Evolutionary conservation across 2,888 invertebrate genomes (phyloP), one percentile per base, ranked within the genome.

Genomic region (Tetranychus piercei): DNA sequence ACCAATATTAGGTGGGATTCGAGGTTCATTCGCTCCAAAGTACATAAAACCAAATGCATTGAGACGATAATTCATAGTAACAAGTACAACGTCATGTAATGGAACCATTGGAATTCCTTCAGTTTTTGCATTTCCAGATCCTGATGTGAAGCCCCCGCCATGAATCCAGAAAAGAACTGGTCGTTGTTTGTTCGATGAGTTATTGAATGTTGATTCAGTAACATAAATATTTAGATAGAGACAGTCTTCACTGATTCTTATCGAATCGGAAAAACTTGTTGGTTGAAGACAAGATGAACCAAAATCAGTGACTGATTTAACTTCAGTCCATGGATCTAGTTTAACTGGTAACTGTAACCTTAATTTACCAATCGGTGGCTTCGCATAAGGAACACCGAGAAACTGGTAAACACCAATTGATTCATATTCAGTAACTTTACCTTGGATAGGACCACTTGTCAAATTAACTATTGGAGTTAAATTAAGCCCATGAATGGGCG

Each of bases 191-290:
- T 23, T 3, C 3, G 23, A 23, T 75, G 7, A 6, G n/a, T 65
- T 65, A 11, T 11, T n/a, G 9, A 9, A 65, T 9, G 65, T 9
- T 9, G 6, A 18, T 9, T 65, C 65, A 11, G 18, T 65, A 1
- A 65, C 65, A 20, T n/a, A 88, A 0, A 89, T 85, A 80, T 92
- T 92, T 5, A 93, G 83, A 78, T 90, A 91, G 2, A 93, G 85
- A 80, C 92, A 93, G 81, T 93, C 91, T 82, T 93, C 92, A 11
- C 65, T 65, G 23, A 3, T 23, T 3, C 23, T 23, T 23, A 3
- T 23, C 3, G 3, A 1, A 3, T 23, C 3, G 3, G 3, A 3
- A 3, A 23, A 23, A 23, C 23, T 23, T 23, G 23, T 23, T 23
- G 23, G 23, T 23, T 23, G 23, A 3, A 23, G 23, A 23, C 23